Evolutionary conservation across 1,140 invertebrate genomes (phyloP).

Genomic region (Drosophila lini): DNA sequence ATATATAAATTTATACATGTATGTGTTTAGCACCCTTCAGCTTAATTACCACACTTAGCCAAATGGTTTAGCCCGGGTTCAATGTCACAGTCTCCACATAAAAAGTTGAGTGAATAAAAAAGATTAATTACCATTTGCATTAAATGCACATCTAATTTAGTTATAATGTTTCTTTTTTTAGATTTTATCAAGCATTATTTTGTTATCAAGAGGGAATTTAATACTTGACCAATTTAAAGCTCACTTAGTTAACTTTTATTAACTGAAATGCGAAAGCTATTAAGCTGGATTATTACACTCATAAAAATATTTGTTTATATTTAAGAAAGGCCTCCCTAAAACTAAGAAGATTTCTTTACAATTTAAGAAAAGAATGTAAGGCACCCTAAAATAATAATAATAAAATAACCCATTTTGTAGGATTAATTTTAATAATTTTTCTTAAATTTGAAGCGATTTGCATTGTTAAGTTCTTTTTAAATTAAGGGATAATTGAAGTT

Average conservation of each 20-base stretch:
- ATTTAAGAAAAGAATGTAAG: too few species aligned
- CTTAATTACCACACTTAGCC: constrained; percentile 3
- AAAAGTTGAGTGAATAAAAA: background rate
- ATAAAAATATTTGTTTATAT: too few species aligned
- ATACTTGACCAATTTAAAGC: background rate
- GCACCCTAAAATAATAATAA: too few species aligned
- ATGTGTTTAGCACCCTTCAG: background rate
- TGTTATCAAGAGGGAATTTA: background rate
- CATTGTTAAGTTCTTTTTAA: too few species aligned
- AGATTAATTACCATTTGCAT: background rate
- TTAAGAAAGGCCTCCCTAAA: too few species aligned
- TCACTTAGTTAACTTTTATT: background rate
- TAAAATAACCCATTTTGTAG: too few species aligned
- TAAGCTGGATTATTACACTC: background rate
- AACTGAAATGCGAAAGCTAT: background rate
- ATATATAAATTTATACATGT: background rate
- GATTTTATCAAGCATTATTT: background rate
- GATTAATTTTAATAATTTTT: too few species aligned
- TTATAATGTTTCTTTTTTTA: background rate
- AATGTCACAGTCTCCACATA: constrained; percentile 6
- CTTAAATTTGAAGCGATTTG: too few species aligned
- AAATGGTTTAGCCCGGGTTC: constrained; percentile 4
- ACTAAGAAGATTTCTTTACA: too few species aligned
- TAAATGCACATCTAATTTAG: constrained; percentile 1
- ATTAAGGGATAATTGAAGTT: too few species aligned